These are phyloP conservation scores for Emydocephalus ijimae DNA, from an alignment of 2,113 vertebrate genomes.

Conservation along the genomic window DNA sequence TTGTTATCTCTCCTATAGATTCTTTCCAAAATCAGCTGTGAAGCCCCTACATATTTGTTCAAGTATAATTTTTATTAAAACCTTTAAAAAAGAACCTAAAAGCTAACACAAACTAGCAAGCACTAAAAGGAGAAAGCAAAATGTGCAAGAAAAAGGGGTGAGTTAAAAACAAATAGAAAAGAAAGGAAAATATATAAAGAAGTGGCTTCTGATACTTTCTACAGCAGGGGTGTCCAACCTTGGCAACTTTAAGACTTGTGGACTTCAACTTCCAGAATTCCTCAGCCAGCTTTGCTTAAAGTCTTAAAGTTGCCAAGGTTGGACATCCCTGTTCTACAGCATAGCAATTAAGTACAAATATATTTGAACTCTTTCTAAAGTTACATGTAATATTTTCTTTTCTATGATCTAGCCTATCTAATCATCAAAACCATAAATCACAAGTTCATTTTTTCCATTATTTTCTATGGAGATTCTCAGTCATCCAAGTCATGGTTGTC, in stretches of 20 bases:
- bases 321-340: no score
- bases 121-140: background rate
- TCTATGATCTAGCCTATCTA: background rate
- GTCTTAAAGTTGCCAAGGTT: no score
- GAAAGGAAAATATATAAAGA: background rate
- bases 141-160: background rate
- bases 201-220: background rate
- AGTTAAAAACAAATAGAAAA: background rate
- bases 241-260: no score
- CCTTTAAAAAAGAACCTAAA: background rate
- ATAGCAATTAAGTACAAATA: background rate
- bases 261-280: no score
- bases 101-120: background rate
- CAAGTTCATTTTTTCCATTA: background rate
- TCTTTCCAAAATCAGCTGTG: background rate
- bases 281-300: no score
- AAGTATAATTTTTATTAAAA: background rate
- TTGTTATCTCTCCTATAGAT: background rate
- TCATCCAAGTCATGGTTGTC: no score
- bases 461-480: background rate
- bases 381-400: background rate
- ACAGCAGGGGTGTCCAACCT: no score
- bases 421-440: background rate
- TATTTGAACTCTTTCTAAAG: background rate
- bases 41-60: background rate